Percentiles rank a stretch among this genome's conserved stretches.
Conservation (phyloP, 2,113 vertebrate genomes). For the Junco hyemalis region DNA sequence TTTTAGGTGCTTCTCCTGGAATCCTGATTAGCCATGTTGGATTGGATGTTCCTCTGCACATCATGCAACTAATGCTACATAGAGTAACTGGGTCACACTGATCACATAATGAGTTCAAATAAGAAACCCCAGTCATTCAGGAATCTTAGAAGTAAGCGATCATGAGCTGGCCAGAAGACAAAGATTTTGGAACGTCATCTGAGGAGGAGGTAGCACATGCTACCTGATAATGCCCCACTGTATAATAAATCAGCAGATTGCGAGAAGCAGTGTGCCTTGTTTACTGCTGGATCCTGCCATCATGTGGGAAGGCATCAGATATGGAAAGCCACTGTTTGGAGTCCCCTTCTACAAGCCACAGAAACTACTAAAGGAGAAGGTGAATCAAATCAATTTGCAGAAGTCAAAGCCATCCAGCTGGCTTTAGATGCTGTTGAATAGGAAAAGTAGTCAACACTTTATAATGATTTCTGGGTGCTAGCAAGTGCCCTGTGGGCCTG, state of each 20-base stretch:
- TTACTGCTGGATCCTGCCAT: background rate
- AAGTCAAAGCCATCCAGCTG: background rate
- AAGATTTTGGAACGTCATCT: background rate
- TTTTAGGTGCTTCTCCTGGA: background rate
- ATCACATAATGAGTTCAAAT: background rate
- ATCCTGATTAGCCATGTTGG: background rate
- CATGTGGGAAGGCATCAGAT: background rate
- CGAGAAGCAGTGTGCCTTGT: rapidly evolving
- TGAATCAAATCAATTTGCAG: background rate
- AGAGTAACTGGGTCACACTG: background rate
- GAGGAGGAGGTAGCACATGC: background rate
- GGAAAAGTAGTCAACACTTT: background rate
- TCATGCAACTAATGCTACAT: background rate
- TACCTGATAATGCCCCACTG: background rate
- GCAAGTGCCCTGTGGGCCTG: background rate
- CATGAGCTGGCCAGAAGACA: background rate
- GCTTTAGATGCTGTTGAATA: background rate
- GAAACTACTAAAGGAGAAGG: background rate
- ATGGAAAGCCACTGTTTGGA: background rate
- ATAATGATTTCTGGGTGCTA: background rate
- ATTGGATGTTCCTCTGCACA: background rate
- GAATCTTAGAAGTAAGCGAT: background rate
- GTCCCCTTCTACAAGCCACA: background rate
- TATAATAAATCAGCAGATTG: background rate
- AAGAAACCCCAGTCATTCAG: background rate